Base-by-base conservation (phyloP, 2,113 vertebrate genomes). In the Rhinolophus sinicus region DNA sequence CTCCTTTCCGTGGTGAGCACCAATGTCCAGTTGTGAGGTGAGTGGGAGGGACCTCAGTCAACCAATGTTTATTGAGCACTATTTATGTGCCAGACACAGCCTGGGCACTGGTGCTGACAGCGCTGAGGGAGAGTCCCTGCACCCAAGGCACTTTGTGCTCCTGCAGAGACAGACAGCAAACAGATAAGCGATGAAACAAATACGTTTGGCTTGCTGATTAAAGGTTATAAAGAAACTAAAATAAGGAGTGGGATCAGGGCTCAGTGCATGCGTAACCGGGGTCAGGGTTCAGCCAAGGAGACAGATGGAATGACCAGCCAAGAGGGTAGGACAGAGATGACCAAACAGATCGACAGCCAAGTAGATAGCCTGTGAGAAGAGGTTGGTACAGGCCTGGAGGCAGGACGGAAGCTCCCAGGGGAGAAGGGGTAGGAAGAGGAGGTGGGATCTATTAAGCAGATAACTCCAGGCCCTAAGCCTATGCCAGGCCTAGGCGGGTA, bases 401-500 rank as follows among this genome's bases (percentile, higher is more conserved):
- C 35, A 56, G 30, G 54, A 78, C 76, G n/a, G 65, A 13, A 84
- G 38, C 60, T 62, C 65, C 64, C 24, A 8, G 47, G 69, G 78
- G n/a, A 70, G 88, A 82, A 30, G 56, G n/a, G 38, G 13, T n/a
- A 26, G 62, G 67, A 50, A 28, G 22, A 40, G 16, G 67, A 81
- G 70, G 86, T 50, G 7, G 50, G 90, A 50, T 89, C 96, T 96
- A 97, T 97, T 96, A 98, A 92, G 2, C 88, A 97, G 95, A 97
- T 95, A 94, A 97, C 97, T 97, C 88, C 76, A 82, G 96, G 96
- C 96, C 97, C 94, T 97, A 97, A 97, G 97, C 97, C 97, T 2
- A 33, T 87, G 86, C 97, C 94, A 94, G 95, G 97, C 82, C 85
- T 15, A 56, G 21, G 56, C 24, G 22, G 67, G 91, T 64, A 91